These are phyloP conservation scores for Notothenia coriiceps DNA, from an alignment of 2,113 vertebrate species.

Conservation along the genomic window DNA sequence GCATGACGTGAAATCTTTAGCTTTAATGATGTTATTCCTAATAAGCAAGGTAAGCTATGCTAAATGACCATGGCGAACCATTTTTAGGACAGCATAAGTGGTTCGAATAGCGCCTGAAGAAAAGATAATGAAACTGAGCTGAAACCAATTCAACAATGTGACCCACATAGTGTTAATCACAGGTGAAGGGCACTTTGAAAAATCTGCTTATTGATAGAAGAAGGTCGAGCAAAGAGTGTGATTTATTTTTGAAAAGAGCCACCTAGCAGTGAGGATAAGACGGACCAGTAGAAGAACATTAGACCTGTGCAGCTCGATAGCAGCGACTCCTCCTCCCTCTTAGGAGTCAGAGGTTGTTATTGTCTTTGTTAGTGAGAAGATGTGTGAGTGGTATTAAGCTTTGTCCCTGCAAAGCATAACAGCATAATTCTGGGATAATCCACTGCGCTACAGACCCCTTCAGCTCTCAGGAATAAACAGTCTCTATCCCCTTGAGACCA, in stretches of 20 bases:
- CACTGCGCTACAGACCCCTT: constrained; percentile 17
- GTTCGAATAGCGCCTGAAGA: not conserved
- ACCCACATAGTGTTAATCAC: constrained; percentile 2
- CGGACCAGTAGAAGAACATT: not conserved
- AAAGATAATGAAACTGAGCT: not conserved
- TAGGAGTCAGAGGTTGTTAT: not conserved
- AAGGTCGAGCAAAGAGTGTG: not conserved
- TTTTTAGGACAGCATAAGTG: not conserved
- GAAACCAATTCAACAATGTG: constrained; percentile 18
- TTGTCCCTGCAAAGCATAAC: constrained; percentile 18
- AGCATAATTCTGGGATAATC: constrained; percentile 50
- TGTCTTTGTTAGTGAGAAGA: not conserved
- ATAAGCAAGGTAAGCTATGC: not conserved
- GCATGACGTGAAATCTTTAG: not conserved
- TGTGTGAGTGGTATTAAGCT: constrained; percentile 33
- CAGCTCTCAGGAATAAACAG: constrained; percentile 24
- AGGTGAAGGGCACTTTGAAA: constrained; percentile 19
- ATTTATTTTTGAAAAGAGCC: not conserved
- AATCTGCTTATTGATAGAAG: constrained; percentile 41
- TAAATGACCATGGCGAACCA: too few relatives aligned
- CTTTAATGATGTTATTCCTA: not conserved
- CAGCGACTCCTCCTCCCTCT: not conserved
- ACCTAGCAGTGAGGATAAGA: not conserved
- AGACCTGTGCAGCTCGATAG: not conserved
- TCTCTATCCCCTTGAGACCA: constrained; percentile 1